Evolutionary conservation across 1,140 invertebrate species (phyloP).

Genomic region (Solenopsis fugax): DNA sequence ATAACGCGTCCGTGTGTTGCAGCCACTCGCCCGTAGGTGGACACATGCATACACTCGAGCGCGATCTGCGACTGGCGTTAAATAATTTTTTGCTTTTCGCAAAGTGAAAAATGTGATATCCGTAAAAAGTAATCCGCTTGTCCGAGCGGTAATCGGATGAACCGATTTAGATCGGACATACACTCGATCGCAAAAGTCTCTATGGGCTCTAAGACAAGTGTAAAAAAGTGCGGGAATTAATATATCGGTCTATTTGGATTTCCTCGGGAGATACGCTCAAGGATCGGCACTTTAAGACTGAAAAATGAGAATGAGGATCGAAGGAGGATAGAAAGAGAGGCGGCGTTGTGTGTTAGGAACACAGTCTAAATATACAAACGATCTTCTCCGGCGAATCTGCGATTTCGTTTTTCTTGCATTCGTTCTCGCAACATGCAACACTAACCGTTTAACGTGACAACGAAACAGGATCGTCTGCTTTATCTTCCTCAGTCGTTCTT

Average conservation of each 20-base stretch:
- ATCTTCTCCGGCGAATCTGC: conserved; percentile 67
- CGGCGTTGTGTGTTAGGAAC: not conserved
- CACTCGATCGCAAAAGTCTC: conserved; percentile 25
- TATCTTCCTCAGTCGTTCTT: conserved; percentile 53
- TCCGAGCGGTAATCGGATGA: conserved; percentile 48
- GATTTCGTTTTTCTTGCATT: conserved; percentile 60
- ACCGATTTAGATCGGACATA: conserved; percentile 40
- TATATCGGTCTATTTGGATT: conserved; percentile 8
- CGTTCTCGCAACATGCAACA: conserved; percentile 60
- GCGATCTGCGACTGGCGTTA: conserved; percentile 49
- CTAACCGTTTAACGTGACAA: conserved; percentile 65
- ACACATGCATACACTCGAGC: not conserved
- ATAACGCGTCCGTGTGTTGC: conserved; percentile 32
- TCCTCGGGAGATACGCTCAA: not conserved
- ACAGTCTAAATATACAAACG: conserved; percentile 77
- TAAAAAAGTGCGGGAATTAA: not conserved
- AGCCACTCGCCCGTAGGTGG: not conserved
- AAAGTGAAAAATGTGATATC: conserved; percentile 62
- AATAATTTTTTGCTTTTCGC: conserved; percentile 61
- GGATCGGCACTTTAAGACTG: not conserved
- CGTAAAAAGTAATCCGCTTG: conserved; percentile 59
- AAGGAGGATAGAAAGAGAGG: not conserved
- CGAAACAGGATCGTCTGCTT: conserved; percentile 64
- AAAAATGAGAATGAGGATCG: not conserved
- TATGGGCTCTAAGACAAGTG: conserved; percentile 1